Base-by-base conservation (phyloP, 92 coral and sea anemone species). In the Porites rus region DNA sequence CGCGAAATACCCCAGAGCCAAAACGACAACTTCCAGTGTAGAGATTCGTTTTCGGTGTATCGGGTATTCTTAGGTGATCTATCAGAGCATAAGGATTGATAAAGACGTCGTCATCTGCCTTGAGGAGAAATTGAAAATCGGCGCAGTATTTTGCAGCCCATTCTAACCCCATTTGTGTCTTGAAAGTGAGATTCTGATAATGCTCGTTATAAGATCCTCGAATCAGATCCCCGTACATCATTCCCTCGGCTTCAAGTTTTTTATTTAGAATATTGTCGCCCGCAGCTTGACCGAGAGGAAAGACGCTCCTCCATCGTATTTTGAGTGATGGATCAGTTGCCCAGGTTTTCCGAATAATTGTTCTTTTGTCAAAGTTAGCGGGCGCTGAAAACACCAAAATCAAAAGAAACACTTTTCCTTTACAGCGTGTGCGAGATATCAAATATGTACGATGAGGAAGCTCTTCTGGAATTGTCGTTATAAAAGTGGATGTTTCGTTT, bases 101-200 rank as follows among this genome's bases (percentile, higher is more conserved):
- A 64, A 88, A 92, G 7, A 38, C 46, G 46, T 38, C 46, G 46
- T 38, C 46, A 38, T 38, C 46, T 38, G 46, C 46, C 46, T 85
- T 92, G 1, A 92, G 77, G n/a, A 92, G 61, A 28, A 68, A 92
- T 11, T 88, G 71, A 69, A 92, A 92, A 18, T 70, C 46, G 46
- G 46, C 61, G 72, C 94, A 88, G 69, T 84, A 76, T 53, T 82
- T 88, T 38, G 78, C 52, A 8, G 92, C 92, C 94, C 94, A 92
- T 77, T 92, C 94, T 50, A 92, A 85, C 2, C 90, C 94, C 94
- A 92, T 92, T 16, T 92, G 92, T 10, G 81, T 86, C 51, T 92
- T 92, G 8, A 74, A 81, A 12, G 85, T 87, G 85, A 80, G 86
- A 64, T 85, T 92, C 69, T 72, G 62, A 69, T 88, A 92, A 18